A percentile compares a stretch with the other conserved stretches of the same genome.
Conservation (phyloP, 2,797 vertebrate species). For the Poecile montanus region DNA sequence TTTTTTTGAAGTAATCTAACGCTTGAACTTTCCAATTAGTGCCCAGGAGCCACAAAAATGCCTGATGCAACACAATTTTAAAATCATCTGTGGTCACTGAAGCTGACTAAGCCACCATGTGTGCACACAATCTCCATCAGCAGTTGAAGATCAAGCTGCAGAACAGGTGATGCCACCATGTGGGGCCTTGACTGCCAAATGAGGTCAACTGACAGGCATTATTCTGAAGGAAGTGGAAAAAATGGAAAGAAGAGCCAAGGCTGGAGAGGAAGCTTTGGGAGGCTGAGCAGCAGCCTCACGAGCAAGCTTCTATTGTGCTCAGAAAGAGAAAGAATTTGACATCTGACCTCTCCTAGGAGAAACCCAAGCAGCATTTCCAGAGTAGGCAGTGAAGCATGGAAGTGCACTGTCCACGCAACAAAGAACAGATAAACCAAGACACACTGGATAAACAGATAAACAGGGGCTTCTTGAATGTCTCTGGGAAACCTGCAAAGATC, state of each 20-base stretch:
- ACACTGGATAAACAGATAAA: neutral
- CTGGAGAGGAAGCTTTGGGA: slow-evolving; percentile 11
- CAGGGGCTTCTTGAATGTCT: neutral
- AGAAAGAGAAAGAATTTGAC: slow-evolving; percentile 27
- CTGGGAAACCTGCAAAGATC: neutral
- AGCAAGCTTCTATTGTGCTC: slow-evolving; percentile 12
- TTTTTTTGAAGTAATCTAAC: neutral
- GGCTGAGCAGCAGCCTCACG: neutral
- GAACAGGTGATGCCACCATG: slow-evolving; percentile 48
- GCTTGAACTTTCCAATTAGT: neutral
- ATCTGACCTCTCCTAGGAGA: slow-evolving; percentile 17
- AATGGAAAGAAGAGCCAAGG: neutral
- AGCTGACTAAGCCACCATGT: neutral
- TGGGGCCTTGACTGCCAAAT: slow-evolving; percentile 2
- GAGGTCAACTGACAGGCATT: slow-evolving; percentile 45
- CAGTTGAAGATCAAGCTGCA: slow-evolving; percentile 3
- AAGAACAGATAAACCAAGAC: neutral
- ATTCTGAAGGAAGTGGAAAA: neutral
- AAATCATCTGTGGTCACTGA: neutral
- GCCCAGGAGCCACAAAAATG: accelerated
- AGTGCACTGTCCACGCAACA: neutral
- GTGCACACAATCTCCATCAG: neutral
- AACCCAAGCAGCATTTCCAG: slow-evolving; percentile 13
- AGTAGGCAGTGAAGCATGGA: slow-evolving; percentile 15
- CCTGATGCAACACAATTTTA: neutral